A percentile compares a stretch with the other conserved stretches of the same genome.
These are phyloP conservation scores for Phocides pigmalion DNA, from an alignment of 1,140 invertebrate species.

Conservation along the genomic window DNA sequence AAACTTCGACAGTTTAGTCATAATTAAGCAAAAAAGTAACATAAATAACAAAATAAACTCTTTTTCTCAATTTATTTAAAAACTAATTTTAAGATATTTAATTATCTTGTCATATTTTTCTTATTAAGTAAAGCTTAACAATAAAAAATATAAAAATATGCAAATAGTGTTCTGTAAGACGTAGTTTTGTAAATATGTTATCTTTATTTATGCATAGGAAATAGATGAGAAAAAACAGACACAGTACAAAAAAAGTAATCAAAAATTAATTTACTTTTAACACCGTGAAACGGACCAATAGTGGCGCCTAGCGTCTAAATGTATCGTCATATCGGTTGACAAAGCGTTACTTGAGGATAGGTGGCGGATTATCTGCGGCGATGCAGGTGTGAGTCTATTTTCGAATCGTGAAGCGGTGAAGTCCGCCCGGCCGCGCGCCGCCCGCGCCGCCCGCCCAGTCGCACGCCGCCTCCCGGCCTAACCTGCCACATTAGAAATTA, in stretches of 20 bases:
- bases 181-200: too few species aligned
- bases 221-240: not conserved
- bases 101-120: too few species aligned
- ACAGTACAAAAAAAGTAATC: not conserved
- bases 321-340: slow-evolving; percentile 57
- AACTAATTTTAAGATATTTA: too few species aligned
- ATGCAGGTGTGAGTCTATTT: slow-evolving; percentile 79
- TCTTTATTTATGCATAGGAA: too few species aligned
- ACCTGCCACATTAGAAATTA: slow-evolving; percentile 6
- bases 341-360: slow-evolving; percentile 56
- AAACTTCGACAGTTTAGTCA: too few species aligned
- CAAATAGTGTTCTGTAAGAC: too few species aligned
- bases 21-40: too few species aligned
- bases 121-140: too few species aligned
- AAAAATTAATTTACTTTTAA: not conserved
- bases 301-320: slow-evolving; percentile 35
- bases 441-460: slow-evolving; percentile 57
- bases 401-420: slow-evolving; percentile 42
- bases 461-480: slow-evolving; percentile 34
- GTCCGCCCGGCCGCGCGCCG: slow-evolving; percentile 50
- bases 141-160: too few species aligned
- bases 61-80: too few species aligned
- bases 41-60: too few species aligned
- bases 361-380: slow-evolving; percentile 56
- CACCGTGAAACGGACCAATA: not conserved